These are phyloP conservation scores for Lampris incognitus DNA, from an alignment of 2,113 vertebrate species.

Conservation along the genomic window DNA sequence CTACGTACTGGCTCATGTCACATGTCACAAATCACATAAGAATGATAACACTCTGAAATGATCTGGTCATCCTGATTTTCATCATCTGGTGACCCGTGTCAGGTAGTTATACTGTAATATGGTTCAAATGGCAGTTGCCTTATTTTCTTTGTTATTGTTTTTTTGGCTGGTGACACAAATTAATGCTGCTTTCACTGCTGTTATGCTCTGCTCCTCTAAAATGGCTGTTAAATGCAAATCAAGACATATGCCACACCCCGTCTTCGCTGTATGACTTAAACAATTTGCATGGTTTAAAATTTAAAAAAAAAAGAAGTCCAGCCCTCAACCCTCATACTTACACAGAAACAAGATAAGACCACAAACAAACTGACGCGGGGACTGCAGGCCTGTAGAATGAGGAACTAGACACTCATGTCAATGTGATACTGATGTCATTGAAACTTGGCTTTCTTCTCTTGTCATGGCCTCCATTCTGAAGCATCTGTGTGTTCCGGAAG, in stretches of 20 bases:
- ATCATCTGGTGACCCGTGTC: not conserved
- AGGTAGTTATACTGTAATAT: not conserved
- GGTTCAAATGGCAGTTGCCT: too few species aligned
- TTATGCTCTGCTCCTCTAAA: not conserved
- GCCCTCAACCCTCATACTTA: constrained; percentile 38
- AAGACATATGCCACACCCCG: not conserved
- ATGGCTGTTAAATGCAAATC: constrained; percentile 55
- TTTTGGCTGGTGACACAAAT: not conserved
- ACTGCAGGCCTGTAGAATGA: constrained; percentile 51
- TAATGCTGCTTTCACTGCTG: not conserved
- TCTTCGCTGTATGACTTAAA: not conserved
- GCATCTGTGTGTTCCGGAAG: constrained; percentile 60
- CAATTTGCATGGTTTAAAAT: constrained; percentile 5
- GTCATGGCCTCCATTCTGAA: constrained; percentile 66
- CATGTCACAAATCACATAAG: not conserved
- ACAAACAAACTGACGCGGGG: constrained; percentile 54
- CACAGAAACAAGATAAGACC: constrained; percentile 39
- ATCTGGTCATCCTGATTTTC: not conserved
- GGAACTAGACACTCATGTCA: constrained; percentile 61
- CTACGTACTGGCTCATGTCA: not conserved
- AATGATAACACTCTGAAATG: not conserved
- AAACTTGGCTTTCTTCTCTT: constrained; percentile 21
- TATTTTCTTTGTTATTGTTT: not conserved
- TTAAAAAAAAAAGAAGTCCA: not conserved
- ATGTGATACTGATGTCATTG: constrained; percentile 38